Percentiles rank a stretch among this genome's conserved stretches.
phyloP scores from a whole-genome alignment of 2,113 vertebrate genomes.

The Centropus unirufus region DNA sequence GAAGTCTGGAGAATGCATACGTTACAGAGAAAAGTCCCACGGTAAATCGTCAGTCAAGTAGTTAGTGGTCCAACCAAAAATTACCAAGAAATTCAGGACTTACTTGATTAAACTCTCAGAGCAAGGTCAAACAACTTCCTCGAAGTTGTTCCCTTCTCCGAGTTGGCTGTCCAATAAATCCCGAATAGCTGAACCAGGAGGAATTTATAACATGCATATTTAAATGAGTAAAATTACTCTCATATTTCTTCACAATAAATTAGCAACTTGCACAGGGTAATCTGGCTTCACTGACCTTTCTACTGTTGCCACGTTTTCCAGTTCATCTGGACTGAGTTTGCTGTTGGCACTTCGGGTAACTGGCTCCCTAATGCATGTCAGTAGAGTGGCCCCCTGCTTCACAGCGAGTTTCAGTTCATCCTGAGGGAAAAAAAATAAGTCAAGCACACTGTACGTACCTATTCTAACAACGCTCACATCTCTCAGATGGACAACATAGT shows the following conservation, averaged over 20 bases:
- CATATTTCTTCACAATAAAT: not conserved
- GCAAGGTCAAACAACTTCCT: not conserved
- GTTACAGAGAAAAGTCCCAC: not conserved
- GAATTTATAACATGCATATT: not conserved
- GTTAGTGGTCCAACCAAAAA: not conserved
- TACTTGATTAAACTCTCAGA: not conserved
- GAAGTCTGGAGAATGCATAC: not conserved
- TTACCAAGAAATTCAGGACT: not conserved
- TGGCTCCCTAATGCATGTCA: conserved; percentile 88
- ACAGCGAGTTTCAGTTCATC: conserved; percentile 88
- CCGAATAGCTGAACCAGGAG: not conserved
- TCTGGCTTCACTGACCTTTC: conserved; percentile 83
- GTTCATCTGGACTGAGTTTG: conserved; percentile 86
- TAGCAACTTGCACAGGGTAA: not conserved
- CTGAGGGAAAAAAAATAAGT: conserved; percentile 61
- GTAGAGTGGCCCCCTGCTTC: conserved; percentile 88
- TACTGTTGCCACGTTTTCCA: conserved; percentile 90
- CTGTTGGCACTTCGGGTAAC: conserved; percentile 79
- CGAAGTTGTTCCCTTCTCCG: not conserved
- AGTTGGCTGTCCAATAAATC: not conserved
- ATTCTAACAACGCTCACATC: not conserved
- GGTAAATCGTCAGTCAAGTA: not conserved
- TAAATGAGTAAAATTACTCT: not conserved
- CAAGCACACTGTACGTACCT: not conserved
- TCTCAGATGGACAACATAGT: not conserved